A percentile compares a stretch with the other conserved stretches of the same genome.
Conservation (phyloP, 92 coral and sea anemone genomes). For the Pocillopora grandis region DNA sequence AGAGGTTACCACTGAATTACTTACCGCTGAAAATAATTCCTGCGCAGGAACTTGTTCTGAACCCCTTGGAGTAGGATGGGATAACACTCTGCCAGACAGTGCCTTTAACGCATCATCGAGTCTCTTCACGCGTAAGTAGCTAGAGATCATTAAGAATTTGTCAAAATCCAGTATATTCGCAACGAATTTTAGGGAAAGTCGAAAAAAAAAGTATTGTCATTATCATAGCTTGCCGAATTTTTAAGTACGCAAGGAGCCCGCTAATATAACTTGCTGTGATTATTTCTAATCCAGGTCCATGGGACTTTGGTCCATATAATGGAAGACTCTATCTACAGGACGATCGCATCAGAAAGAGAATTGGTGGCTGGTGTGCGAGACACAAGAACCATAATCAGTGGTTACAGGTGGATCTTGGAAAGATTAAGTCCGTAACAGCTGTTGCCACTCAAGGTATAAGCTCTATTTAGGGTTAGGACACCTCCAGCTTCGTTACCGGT, state of each 20-base stretch:
- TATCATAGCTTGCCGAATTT: too few relatives aligned
- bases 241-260: too few relatives aligned
- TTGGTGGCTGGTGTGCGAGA: slow-evolving; percentile 94
- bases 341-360: slow-evolving; percentile 59
- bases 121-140: slow-evolving; percentile 43
- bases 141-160: neutral
- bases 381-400: slow-evolving; percentile 60
- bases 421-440: slow-evolving; percentile 72
- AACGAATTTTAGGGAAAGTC: too few relatives aligned
- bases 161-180: neutral
- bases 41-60: slow-evolving; percentile 72
- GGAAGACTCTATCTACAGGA: slow-evolving; percentile 92
- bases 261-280: neutral
- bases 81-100: slow-evolving; percentile 76
- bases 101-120: slow-evolving; percentile 86
- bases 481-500: too few relatives aligned
- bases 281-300: slow-evolving; percentile 32
- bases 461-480: too few relatives aligned
- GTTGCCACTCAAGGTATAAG: slow-evolving; percentile 82
- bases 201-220: too few relatives aligned
- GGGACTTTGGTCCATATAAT: slow-evolving; percentile 89
- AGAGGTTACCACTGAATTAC: too few relatives aligned
- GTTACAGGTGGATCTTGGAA: slow-evolving; percentile 88
- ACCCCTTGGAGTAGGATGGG: slow-evolving; percentile 89
- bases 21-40: neutral